phyloP scores from a whole-genome alignment of 2,113 vertebrate species.

The Clarias gariepinus region DNA sequence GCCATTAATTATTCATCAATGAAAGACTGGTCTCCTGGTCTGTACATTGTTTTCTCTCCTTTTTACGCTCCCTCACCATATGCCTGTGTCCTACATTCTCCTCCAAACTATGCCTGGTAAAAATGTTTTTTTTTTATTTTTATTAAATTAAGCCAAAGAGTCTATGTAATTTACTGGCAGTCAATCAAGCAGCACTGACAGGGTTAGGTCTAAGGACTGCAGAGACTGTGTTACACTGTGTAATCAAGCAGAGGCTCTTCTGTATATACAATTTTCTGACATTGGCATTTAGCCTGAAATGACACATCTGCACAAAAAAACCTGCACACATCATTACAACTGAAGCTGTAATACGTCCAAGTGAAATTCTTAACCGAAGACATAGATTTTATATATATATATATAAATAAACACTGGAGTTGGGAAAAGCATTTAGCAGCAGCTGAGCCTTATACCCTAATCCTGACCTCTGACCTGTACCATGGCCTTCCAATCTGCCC shows the following conservation, averaged over 20 bases:
- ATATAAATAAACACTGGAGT: neutral
- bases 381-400: neutral
- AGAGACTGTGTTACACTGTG: constrained; percentile 6
- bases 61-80: neutral
- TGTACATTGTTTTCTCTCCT: constrained; percentile 16
- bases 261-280: neutral
- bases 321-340: neutral
- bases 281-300: neutral
- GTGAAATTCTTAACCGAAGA: neutral
- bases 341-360: neutral
- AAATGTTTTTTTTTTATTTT: constrained; percentile 1
- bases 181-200: neutral
- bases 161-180: constrained; percentile 7
- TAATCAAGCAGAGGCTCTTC: neutral
- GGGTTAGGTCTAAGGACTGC: neutral
- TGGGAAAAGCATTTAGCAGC: constrained; percentile 20
- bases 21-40: constrained; percentile 18
- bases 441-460: constrained; percentile 20
- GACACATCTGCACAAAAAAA: neutral
- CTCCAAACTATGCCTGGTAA: neutral
- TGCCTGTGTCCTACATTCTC: constrained; percentile 1
- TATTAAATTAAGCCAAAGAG: neutral
- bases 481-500: constrained; percentile 5
- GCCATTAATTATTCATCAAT: constrained; percentile 45
- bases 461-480: constrained; percentile 25